A percentile compares a stretch with the other conserved stretches of the same genome.
These are phyloP conservation scores for Halocaridina rubra DNA, from an alignment of 2,888 invertebrate species.

Conservation along the genomic window DNA sequence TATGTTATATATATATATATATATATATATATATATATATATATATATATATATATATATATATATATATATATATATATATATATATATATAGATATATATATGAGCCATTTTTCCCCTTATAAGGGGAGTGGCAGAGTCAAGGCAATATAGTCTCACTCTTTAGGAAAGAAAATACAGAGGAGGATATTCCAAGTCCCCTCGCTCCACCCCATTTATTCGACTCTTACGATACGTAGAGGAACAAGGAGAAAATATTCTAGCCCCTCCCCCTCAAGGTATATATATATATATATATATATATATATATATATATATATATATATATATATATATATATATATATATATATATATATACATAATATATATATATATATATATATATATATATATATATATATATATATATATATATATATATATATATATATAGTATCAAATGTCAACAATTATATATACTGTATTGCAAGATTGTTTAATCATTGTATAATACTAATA, in stretches of 20 bases:
- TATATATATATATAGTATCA: neutral
- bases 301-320: neutral
- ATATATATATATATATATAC: neutral
- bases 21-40: neutral
- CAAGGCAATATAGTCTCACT: no score
- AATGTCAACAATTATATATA: neutral
- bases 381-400: constrained; percentile 10
- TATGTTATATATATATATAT: neutral
- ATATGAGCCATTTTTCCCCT: no score
- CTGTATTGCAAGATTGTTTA: neutral
- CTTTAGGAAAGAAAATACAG: no score
- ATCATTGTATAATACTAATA: neutral
- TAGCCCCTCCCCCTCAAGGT: no score
- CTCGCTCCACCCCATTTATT: no score
- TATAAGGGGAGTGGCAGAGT: no score
- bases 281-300: neutral
- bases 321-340: constrained; percentile 14
- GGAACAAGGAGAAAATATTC: no score
- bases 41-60: constrained; percentile 14
- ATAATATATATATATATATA: constrained; percentile 6
- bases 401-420: constrained; percentile 1
- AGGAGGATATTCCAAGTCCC: no score
- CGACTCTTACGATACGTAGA: no score
- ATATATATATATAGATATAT: neutral
- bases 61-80: neutral